Conservation (phyloP, 1,140 invertebrate genomes). For the Tribolium madens region DNA sequence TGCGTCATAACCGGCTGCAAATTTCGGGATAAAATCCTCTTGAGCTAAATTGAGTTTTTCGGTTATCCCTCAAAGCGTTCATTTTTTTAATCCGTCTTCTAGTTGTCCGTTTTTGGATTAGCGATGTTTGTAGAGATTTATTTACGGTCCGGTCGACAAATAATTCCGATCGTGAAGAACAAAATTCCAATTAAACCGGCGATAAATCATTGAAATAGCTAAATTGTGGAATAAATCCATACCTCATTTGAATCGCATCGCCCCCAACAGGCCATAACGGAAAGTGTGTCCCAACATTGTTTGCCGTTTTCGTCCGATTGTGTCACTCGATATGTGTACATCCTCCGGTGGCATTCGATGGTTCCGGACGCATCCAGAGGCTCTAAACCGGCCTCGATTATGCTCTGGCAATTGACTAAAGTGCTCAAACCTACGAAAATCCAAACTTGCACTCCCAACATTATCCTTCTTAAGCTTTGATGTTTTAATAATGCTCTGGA, state of each 20-base stretch:
- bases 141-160: background rate
- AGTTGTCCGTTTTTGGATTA: background rate
- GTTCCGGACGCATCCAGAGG: slow-evolving; percentile 48
- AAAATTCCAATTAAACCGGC: slow-evolving; percentile 8
- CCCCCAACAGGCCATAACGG: slow-evolving; percentile 84
- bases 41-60: slow-evolving; percentile 4
- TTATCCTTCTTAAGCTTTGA: slow-evolving; percentile 17
- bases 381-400: slow-evolving; percentile 53
- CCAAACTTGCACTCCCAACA: slow-evolving; percentile 4
- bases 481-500: slow-evolving; percentile 7
- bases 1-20: slow-evolving; percentile 5
- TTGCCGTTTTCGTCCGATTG: slow-evolving; percentile 74
- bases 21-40: background rate
- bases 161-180: background rate
- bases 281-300: slow-evolving; percentile 78
- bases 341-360: slow-evolving; percentile 66
- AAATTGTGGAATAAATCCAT: slow-evolving; percentile 52
- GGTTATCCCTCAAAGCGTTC: slow-evolving; percentile 2
- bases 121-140: background rate
- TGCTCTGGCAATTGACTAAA: slow-evolving; percentile 40
- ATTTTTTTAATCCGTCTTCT: slow-evolving; percentile 10
- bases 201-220: slow-evolving; percentile 23
- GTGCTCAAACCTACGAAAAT: slow-evolving; percentile 10
- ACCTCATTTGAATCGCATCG: slow-evolving; percentile 86
- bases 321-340: slow-evolving; percentile 68